Evolutionary conservation across 2,113 vertebrate genomes (phyloP), one percentile per base, ranked within the genome.

Genomic region (Neotragus pygmaeus): DNA sequence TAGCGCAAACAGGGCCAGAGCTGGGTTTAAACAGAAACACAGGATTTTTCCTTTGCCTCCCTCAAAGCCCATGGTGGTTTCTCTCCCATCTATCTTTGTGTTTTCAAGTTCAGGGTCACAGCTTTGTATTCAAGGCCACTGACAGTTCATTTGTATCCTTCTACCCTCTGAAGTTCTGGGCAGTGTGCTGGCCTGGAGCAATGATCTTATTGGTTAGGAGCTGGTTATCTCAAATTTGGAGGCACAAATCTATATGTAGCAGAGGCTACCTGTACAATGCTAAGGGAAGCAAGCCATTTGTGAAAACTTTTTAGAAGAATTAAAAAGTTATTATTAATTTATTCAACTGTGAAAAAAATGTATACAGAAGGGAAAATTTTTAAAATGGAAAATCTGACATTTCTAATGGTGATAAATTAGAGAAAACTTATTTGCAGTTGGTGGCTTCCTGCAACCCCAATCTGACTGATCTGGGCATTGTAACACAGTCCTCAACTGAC

Each of bases 1-100:
- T 25, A 55, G 8, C 7, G 47, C n/a, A 36, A 36, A 27, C 75
- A 88, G n/a, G 3, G 5, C 17, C 55, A 96, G 1, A 91, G 30
- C 49, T 97, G 80, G 58, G 62, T 92, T 89, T 28, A 88, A 95
- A 92, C 12, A 12, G 94, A 95, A 97, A 53, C 12, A 57, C 62
- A 70, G 12, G 6, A 53, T 73, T 55, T 86, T 60, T 51, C 16
- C 58, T 58, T 49, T 28, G 8, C 55, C 62, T 51, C 15, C 2
- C 23, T 15, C 28, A 73, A 89, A n/a, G 8, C 17, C 70, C 0
- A 0, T 25, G 6, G 45, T 36, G 39, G 51, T 19, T 17, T 57
- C 73, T 64, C 33, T 66, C 23, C 49, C 39, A 81, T 55, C 23
- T 10, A 2, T 78, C 53, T 45, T 47, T 70, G 30, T 25, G 51